Percentiles rank a stretch among this genome's conserved stretches.
Evolutionary conservation across 2,888 invertebrate genomes (phyloP).

Genomic region (Cataglyphis albicans): DNA sequence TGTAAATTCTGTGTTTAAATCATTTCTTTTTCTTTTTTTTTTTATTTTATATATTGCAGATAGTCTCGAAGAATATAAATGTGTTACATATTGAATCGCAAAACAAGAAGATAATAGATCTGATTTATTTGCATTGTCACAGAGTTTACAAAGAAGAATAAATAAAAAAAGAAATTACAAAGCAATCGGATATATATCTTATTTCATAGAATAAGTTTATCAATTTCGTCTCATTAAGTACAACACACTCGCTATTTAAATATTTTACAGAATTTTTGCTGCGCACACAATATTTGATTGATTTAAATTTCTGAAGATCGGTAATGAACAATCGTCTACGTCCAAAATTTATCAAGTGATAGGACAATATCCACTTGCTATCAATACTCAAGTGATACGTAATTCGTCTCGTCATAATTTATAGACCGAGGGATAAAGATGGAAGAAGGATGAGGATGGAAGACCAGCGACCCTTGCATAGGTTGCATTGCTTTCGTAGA

Average conservation of each 20-base stretch:
- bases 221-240: slow-evolving; percentile 26
- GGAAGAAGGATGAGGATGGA: not conserved
- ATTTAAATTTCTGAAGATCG: not conserved
- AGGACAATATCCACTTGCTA: not conserved
- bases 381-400: not conserved
- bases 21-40: not conserved
- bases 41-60: not conserved
- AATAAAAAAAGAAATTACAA: slow-evolving; percentile 59
- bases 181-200: slow-evolving; percentile 17
- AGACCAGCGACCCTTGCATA: not conserved
- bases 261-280: slow-evolving; percentile 21
- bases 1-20: not conserved
- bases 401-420: not conserved
- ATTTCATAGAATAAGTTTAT: slow-evolving; percentile 6
- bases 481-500: not conserved
- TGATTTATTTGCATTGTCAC: slow-evolving; percentile 39
- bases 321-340: not conserved
- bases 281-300: not conserved
- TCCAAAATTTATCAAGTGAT: not conserved
- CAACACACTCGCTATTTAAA: slow-evolving; percentile 27
- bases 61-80: not conserved
- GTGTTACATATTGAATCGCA: not conserved
- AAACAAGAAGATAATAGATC: slow-evolving; percentile 25
- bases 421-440: not conserved
- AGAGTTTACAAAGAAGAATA: slow-evolving; percentile 58